Percentiles rank a stretch among this genome's conserved stretches.
Evolutionary conservation across 2,888 invertebrate genomes (phyloP).

Genomic region (Elysia crispata): DNA sequence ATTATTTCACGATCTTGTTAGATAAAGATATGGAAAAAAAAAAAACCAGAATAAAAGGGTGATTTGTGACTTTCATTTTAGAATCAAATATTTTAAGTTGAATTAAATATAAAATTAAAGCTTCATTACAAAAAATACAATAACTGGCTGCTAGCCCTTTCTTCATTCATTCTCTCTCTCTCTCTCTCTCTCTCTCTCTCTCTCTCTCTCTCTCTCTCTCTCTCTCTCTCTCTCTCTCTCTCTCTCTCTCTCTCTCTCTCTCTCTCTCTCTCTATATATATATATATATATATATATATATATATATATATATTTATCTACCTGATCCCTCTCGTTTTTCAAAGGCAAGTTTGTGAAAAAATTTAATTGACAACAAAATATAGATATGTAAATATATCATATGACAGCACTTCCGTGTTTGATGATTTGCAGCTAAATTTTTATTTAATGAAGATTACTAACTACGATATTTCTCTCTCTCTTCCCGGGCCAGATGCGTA

Average conservation of each 20-base stretch:
- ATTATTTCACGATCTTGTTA: neutral
- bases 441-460: no score
- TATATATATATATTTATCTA: neutral
- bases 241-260: neutral
- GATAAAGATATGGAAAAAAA: no score
- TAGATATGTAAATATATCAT: no score
- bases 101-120: no score
- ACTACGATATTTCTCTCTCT: no score
- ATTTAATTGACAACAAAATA: neutral
- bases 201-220: neutral
- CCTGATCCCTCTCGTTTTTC: no score
- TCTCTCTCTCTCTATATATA: slow-evolving; percentile 17
- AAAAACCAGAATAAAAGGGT: no score
- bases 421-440: no score
- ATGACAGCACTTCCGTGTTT: no score
- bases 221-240: neutral
- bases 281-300: neutral
- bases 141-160: neutral
- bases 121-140: no score
- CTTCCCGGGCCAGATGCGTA: no score
- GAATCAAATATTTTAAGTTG: no score
- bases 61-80: slow-evolving; percentile 20
- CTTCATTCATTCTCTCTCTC: neutral
- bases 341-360: slow-evolving; percentile 35
- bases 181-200: neutral